phyloP scores from a whole-genome alignment of 2,888 invertebrate species.

The Itoplectis maculator region DNA sequence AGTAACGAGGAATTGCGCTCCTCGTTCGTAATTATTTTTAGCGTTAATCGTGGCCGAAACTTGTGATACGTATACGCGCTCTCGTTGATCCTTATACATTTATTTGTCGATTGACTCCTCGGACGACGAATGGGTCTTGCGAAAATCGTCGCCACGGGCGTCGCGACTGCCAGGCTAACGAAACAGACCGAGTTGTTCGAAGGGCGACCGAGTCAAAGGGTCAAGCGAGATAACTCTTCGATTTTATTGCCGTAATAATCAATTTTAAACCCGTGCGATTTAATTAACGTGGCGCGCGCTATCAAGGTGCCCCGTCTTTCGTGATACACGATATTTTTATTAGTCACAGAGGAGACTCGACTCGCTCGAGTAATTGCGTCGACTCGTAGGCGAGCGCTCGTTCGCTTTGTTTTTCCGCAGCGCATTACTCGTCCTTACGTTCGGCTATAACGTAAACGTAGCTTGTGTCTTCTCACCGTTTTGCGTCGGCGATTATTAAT shows the following conservation, averaged over 20 bases:
- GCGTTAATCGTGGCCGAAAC: constrained; percentile 71
- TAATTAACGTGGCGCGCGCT: background rate
- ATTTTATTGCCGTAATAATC: constrained; percentile 24
- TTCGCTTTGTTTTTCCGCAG: constrained; percentile 19
- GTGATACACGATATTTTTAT: constrained; percentile 24
- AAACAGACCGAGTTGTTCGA: background rate
- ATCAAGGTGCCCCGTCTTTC: background rate
- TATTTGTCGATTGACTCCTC: constrained; percentile 28
- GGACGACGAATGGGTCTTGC: background rate
- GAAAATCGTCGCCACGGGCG: background rate
- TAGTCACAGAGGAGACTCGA: constrained; percentile 1
- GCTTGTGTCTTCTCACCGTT: constrained; percentile 27
- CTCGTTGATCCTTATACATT: constrained; percentile 20
- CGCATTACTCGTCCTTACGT: constrained; percentile 18
- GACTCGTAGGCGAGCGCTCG: constrained; percentile 12
- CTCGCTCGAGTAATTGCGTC: constrained; percentile 7
- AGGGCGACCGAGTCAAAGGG: background rate
- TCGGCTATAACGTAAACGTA: constrained; percentile 33
- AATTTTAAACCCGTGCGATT: constrained; percentile 8
- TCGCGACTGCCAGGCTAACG: too few relatives aligned
- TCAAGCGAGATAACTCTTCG: constrained; percentile 17
- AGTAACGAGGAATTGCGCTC: constrained; percentile 46
- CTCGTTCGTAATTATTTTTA: constrained; percentile 50
- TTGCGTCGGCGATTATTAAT: constrained; percentile 31
- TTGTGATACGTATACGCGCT: constrained; percentile 76